Percentiles rank a stretch among this genome's conserved stretches.
Conservation (phyloP, 2,888 invertebrate genomes). For the Volucella inflata region DNA sequence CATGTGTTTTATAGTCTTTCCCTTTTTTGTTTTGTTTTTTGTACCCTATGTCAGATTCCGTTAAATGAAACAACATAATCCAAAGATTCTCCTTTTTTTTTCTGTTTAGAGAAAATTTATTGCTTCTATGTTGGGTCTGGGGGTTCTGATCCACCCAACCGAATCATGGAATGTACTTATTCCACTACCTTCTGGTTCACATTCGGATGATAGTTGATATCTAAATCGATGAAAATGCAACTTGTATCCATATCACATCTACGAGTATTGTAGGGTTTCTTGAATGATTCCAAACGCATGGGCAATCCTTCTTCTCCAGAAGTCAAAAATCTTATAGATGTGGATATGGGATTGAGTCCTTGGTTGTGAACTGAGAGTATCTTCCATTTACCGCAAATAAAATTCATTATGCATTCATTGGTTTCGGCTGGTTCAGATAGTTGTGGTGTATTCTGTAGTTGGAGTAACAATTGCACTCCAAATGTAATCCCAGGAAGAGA, state of each 20-base stretch:
- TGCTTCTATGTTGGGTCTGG: not conserved
- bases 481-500: constrained; percentile 2
- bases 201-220: too few species aligned
- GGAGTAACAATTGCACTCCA: not conserved
- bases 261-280: too few species aligned
- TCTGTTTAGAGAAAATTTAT: constrained; percentile 10
- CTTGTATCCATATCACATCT: not conserved
- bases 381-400: constrained; percentile 58
- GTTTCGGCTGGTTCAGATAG: constrained; percentile 47
- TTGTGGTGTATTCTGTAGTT: constrained; percentile 37
- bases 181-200: too few species aligned
- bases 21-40: constrained; percentile 10
- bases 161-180: too few species aligned
- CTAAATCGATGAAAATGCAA: too few species aligned
- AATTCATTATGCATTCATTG: constrained; percentile 73
- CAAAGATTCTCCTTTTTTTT: not conserved
- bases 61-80: constrained; percentile 24
- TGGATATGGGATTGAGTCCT: constrained; percentile 8
- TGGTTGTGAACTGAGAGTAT: not conserved
- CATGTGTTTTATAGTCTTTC: constrained; percentile 32
- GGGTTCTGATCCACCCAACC: too few species aligned
- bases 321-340: not conserved
- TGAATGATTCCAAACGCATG: not conserved
- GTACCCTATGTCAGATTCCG: constrained; percentile 41
- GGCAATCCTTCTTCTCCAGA: not conserved